Conservation (phyloP, 2,113 vertebrate genomes). For the Ranitomeya variabilis region DNA sequence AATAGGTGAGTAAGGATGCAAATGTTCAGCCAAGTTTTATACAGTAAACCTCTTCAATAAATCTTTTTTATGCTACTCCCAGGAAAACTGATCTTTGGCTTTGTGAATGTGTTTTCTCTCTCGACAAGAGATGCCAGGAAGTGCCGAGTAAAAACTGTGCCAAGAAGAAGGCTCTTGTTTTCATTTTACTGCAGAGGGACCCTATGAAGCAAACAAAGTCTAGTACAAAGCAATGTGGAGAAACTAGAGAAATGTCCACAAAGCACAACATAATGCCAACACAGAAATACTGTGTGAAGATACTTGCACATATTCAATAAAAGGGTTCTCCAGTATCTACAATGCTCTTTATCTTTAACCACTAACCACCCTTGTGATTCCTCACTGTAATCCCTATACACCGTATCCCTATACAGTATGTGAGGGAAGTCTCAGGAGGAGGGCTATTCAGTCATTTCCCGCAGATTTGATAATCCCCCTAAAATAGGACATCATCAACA, state of each 20-base stretch:
- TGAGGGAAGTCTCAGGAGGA: too few relatives aligned
- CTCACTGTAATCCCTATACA: too few relatives aligned
- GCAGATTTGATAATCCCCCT: too few relatives aligned
- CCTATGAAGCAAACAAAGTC: neutral
- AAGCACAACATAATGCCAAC: neutral
- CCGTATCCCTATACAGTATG: too few relatives aligned
- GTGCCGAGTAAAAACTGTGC: conserved; percentile 52
- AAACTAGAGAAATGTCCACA: neutral
- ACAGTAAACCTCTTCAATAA: conserved; percentile 46
- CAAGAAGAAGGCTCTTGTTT: conserved; percentile 29
- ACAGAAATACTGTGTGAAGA: neutral
- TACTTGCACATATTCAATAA: neutral
- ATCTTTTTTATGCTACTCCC: conserved; percentile 44
- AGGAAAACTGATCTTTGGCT: conserved; percentile 57
- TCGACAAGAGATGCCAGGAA: conserved; percentile 38
- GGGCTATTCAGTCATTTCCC: too few relatives aligned
- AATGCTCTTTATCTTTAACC: too few relatives aligned
- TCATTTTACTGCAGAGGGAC: neutral
- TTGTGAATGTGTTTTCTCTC: conserved; percentile 33
- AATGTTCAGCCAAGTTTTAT: conserved; percentile 27
- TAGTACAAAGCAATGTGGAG: neutral
- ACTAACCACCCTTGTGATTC: too few relatives aligned
- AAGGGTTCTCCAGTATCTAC: too few relatives aligned
- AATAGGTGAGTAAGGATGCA: neutral
- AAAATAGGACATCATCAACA: too few relatives aligned